phyloP scores from a whole-genome alignment of 2,888 invertebrate genomes.

The Phortica magna region DNA sequence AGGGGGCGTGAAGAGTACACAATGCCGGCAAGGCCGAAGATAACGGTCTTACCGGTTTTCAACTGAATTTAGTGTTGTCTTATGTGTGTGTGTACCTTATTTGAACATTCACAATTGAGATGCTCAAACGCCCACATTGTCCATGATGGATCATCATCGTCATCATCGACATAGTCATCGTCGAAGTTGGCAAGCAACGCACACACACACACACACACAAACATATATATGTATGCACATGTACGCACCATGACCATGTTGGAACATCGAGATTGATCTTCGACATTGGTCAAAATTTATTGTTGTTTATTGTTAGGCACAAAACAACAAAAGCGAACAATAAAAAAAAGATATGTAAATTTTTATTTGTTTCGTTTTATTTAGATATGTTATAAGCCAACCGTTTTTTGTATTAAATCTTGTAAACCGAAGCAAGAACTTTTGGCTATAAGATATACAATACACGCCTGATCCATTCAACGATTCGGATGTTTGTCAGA shows the following conservation, averaged over 20 bases:
- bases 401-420: too few species aligned
- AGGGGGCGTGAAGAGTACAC: too few species aligned
- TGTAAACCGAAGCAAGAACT: too few species aligned
- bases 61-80: too few species aligned
- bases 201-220: not conserved
- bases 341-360: not conserved
- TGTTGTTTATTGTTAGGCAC: not conserved
- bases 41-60: too few species aligned
- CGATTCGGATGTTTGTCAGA: too few species aligned
- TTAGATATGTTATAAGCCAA: too few species aligned
- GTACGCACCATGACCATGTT: not conserved
- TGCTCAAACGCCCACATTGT: slow-evolving; percentile 50
- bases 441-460: too few species aligned
- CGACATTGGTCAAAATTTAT: not conserved
- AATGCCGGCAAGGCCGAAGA: too few species aligned
- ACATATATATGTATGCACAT: not conserved
- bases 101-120: slow-evolving; percentile 47
- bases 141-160: slow-evolving; percentile 21
- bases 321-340: not conserved
- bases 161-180: slow-evolving; percentile 1
- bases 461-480: too few species aligned
- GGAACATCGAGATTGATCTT: not conserved
- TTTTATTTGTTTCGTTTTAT: not conserved
- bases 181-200: not conserved
- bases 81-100: too few species aligned